Base-by-base conservation (phyloP, 1,140 invertebrate genomes). In the Orius insidiosus region DNA sequence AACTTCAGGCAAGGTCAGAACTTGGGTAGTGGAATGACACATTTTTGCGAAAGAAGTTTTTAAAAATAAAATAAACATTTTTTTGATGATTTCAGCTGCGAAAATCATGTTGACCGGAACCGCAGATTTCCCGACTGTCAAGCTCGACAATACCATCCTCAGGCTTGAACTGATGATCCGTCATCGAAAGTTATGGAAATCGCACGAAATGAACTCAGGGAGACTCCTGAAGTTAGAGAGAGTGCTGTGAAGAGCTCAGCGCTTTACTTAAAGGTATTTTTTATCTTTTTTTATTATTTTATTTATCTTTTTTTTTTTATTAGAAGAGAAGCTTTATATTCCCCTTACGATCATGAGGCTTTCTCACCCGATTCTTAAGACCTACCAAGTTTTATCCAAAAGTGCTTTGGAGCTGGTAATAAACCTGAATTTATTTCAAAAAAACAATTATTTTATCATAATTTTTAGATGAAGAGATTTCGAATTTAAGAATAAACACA, bases 341-440 rank as follows among this genome's bases (percentile, higher is more conserved):
- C 82, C n/a, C n/a, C 82, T 1, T 55, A 70, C 9, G 71, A 84
- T 30, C 78, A 76, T 54, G 78, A 83, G 8, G 59, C 72, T 86
- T 76, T 76, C 61, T 85, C 0, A 68, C 81, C 3, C 65, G 79
- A 38, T 86, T 84, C 54, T 60, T 85, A 10, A 67, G 83, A 15
- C 81, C 81, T 1, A 76, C 74, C 58, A 85, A 86, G 62, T 85
- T 78, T 58, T 85, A 85, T 56, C 79, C 80, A 1, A 75, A 48
- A 84, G 80, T 52, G 72, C 82, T 0, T 60, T 68, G 32, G 70
- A 78, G 36, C 62, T 84, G 64, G 78, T 52, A 43, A 45, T n/a
- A 46, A 3, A 9, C 6, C 6, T 6, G 9, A 39, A 39, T 5
- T 45, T 33, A 6, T 9, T 33, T 33, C 6, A 7, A 33, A 7